Base-by-base conservation (phyloP, 2,113 vertebrate genomes). In the Brevimyrus niger region DNA sequence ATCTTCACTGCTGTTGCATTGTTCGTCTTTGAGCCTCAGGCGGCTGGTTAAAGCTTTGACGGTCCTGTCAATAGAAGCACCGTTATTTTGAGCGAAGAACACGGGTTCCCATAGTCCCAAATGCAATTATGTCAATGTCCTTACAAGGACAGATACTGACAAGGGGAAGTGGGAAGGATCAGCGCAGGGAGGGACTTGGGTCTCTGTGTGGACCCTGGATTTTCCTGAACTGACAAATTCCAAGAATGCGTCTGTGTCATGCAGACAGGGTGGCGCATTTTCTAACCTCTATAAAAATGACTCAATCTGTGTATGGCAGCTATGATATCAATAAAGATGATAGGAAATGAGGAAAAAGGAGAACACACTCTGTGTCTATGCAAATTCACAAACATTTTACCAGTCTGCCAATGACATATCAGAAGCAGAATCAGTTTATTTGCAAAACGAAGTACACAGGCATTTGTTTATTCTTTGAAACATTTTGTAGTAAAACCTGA, bases 61-160 rank as follows among this genome's bases (percentile, higher is more conserved):
- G n/a, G 85, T 50, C 50, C 27, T 11, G 31, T 87, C 15, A 58
- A 61, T 87, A 38, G 35, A 65, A 87, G 51, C 55, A 65, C 35
- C 87, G n/a, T 65, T 87, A 87, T 87, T 87, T 42, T 87, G 55
- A 61, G 15, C 19, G 21, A 65, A 53, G 38, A 87, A 46, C 35
- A 65, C 9, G 51, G 10, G 51, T 44, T 87, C 87, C 87, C 87
- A 42, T 55, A n/a, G 87, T 87, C 87, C 87, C 87, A 61, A 15
- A 87, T 61, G 87, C 87, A 87, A 87, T 87, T 87, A 87, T 65
- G 31, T 65, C 55, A 44, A 65, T 61, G 87, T 55, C 55, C 55
- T 87, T 23, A 42, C 87, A 87, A 87, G 87, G 87, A 87, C 87
- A 87, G 35, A 44, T 61, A 35, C 53, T 38, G 55, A 58, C 55